phyloP scores from a whole-genome alignment of 1,140 invertebrate genomes.

The Episyrphus balteatus region DNA sequence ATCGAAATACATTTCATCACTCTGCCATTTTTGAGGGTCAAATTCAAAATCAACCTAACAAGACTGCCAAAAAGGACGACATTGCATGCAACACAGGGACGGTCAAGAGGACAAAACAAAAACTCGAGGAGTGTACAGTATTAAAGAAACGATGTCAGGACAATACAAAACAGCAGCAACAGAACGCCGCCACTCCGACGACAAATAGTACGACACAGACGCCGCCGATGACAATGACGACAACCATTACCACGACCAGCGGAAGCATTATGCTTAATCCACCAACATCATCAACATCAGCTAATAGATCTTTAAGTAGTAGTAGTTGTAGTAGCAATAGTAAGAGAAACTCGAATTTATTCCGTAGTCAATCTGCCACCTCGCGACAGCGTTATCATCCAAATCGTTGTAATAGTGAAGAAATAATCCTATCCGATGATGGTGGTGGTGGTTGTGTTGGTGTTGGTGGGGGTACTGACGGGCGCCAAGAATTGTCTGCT shows the following conservation, averaged over 20 bases:
- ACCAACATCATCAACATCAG: not conserved
- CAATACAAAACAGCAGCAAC: slow-evolving; percentile 19
- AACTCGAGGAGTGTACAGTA: slow-evolving; percentile 51
- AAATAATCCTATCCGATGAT: slow-evolving; percentile 17
- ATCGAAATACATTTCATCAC: slow-evolving; percentile 25
- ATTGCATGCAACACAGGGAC: slow-evolving; percentile 37
- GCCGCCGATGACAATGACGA: slow-evolving; percentile 10
- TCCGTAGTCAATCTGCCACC: slow-evolving; percentile 22
- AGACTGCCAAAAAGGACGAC: slow-evolving; percentile 19
- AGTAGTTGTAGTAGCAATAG: not conserved
- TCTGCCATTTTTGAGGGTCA: slow-evolving; percentile 28
- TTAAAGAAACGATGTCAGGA: slow-evolving; percentile 43
- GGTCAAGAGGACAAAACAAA: slow-evolving; percentile 59
- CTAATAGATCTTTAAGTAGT: not conserved
- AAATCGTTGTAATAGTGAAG: slow-evolving; percentile 32
- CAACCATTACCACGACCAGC: slow-evolving; percentile 26
- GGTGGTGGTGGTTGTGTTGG: not conserved
- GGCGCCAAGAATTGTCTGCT: slow-evolving; percentile 6
- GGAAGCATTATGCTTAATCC: slow-evolving; percentile 6
- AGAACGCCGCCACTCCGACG: slow-evolving; percentile 16
- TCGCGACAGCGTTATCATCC: slow-evolving; percentile 17
- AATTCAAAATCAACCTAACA: slow-evolving; percentile 27
- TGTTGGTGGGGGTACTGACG: not conserved
- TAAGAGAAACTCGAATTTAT: slow-evolving; percentile 17
- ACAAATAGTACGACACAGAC: not conserved